Conservation (phyloP, 2,113 vertebrate genomes). For the Ancistrus triradiatus region DNA sequence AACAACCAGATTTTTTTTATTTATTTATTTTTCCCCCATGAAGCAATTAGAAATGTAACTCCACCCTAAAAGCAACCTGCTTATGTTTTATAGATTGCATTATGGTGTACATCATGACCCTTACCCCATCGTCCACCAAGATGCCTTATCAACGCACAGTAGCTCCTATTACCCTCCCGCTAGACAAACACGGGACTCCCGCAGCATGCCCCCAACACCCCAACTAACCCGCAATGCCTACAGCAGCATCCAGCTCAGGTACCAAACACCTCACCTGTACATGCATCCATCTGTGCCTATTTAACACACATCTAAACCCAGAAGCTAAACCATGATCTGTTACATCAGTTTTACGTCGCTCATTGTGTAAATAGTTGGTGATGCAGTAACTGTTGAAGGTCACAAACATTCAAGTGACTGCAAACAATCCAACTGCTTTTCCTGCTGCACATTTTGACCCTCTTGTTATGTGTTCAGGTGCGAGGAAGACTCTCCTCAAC, state of each 20-base stretch:
- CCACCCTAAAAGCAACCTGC: too few species aligned
- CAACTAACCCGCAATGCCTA: slow-evolving; percentile 89
- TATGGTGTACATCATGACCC: slow-evolving; percentile 50
- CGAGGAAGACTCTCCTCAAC: slow-evolving; percentile 60
- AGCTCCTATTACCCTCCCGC: slow-evolving; percentile 78
- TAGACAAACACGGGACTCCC: slow-evolving; percentile 74
- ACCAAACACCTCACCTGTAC: slow-evolving; percentile 16
- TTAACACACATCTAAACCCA: neutral
- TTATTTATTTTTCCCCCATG: neutral
- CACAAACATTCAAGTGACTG: too few species aligned
- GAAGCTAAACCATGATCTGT: too few species aligned
- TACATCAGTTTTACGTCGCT: too few species aligned
- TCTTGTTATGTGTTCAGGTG: slow-evolving; percentile 55
- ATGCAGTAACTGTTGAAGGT: too few species aligned
- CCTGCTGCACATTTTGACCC: too few species aligned
- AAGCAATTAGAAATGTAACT: slow-evolving; percentile 22
- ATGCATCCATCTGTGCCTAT: neutral
- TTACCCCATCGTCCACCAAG: slow-evolving; percentile 57
- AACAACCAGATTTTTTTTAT: slow-evolving; percentile 16
- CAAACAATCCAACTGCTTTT: too few species aligned
- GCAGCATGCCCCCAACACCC: slow-evolving; percentile 91
- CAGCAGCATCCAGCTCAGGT: slow-evolving; percentile 93
- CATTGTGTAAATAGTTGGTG: too few species aligned
- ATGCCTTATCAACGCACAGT: slow-evolving; percentile 78
- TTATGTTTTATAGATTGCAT: slow-evolving; percentile 53